These are phyloP conservation scores for Bujurquina vittata DNA, from an alignment of 2,113 vertebrate genomes.

Conservation along the genomic window DNA sequence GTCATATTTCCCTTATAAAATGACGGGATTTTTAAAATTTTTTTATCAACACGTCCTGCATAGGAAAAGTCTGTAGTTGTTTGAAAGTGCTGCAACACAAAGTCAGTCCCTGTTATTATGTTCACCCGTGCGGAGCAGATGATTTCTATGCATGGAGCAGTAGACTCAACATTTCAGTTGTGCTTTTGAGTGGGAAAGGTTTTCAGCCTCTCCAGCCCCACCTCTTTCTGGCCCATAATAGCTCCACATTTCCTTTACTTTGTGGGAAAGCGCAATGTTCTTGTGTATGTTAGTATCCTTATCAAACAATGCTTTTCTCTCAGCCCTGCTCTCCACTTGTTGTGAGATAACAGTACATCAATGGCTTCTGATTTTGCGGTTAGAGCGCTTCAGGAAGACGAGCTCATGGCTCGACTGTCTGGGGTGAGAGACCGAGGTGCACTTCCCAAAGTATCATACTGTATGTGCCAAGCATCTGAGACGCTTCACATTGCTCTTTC, in stretches of 20 bases:
- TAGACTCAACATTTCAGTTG: conserved; percentile 70
- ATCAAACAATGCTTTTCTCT: conserved; percentile 58
- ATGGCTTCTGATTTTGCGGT: conserved; percentile 37
- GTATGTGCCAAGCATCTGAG: conserved; percentile 4
- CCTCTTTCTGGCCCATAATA: conserved; percentile 24
- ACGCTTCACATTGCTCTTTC: conserved; percentile 4
- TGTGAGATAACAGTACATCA: conserved; percentile 66
- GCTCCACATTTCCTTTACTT: conserved; percentile 65
- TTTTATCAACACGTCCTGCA: conserved; percentile 16
- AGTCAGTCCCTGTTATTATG: conserved; percentile 73
- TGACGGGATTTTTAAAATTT: conserved; percentile 8
- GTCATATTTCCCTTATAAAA: conserved; percentile 32
- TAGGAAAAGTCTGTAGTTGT: conserved; percentile 22
- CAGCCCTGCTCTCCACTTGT: conserved; percentile 30
- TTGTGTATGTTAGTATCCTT: conserved; percentile 66
- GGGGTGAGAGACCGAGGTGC: conserved; percentile 8
- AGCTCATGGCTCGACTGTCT: conserved; percentile 19
- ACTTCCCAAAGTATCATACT: background rate
- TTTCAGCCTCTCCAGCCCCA: conserved; percentile 32
- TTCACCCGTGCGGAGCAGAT: conserved; percentile 57
- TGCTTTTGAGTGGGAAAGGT: conserved; percentile 39
- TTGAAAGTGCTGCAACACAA: conserved; percentile 24
- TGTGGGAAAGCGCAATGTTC: conserved; percentile 71
- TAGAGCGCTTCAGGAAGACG: conserved; percentile 38
- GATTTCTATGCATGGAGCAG: conserved; percentile 56